Percentiles rank a stretch among this genome's conserved stretches.
These are phyloP conservation scores for Ceyx erithaca DNA, from an alignment of 2,797 vertebrate genomes.

Conservation along the genomic window DNA sequence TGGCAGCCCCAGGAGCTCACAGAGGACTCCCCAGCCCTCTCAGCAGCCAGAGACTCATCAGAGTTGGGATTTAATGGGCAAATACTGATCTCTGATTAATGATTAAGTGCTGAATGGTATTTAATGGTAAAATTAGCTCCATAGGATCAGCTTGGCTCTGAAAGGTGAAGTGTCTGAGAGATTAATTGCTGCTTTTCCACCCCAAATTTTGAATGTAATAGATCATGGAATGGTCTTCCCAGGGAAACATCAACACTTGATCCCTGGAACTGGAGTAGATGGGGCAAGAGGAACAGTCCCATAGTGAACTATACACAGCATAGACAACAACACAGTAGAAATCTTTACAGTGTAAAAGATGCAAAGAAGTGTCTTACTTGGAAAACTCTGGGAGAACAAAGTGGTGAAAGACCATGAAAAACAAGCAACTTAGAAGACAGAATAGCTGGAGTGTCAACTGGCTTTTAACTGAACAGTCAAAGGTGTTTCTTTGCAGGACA, in stretches of 20 bases:
- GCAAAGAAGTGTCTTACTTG: not conserved
- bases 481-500: slow-evolving; percentile 52
- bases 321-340: not conserved
- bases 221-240: not conserved
- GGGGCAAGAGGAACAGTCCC: not conserved
- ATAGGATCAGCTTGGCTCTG: not conserved
- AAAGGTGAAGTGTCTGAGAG: not conserved
- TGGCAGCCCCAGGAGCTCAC: not conserved
- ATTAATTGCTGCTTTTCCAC: not conserved
- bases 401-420: not conserved
- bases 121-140: not conserved
- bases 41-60: not conserved
- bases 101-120: not conserved
- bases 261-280: not conserved
- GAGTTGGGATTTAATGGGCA: not conserved
- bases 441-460: slow-evolving; percentile 45
- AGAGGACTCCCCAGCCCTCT: not conserved
- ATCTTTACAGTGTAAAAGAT: not conserved
- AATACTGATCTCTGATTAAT: not conserved
- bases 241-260: not conserved
- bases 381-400: not conserved
- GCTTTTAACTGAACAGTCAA: slow-evolving; percentile 49
- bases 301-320: not conserved
- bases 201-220: not conserved
- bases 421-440: not conserved